Evolutionary conservation across 2,113 vertebrate species (phyloP), one percentile per base, ranked within the genome.

Genomic region (Verasper variegatus): DNA sequence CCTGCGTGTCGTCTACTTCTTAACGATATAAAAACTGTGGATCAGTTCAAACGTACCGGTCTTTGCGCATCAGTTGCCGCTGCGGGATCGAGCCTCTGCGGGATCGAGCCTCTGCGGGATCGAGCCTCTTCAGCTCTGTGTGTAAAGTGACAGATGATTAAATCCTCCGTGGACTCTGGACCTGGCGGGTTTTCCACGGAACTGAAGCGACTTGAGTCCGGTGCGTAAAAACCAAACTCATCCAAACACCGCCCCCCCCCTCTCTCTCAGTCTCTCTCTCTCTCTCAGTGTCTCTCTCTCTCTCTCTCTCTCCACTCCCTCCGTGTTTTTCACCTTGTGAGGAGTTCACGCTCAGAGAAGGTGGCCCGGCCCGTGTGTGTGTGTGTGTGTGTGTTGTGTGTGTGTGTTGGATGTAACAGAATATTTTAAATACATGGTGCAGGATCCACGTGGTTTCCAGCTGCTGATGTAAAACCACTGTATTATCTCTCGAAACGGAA

Each of bases 191-290:
- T 74, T 31, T 89, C 81, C 81, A 79, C 72, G 68, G 81, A 86
- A 86, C 80, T 82, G 80, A 63, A 68, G 77, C 83, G 35, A 60
- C 64, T 31, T 79, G 79, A 14, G 56, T 61, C 70, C 45, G 81
- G 66, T 77, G 87, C 76, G 88, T 88, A 72, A 84, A 83, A 69
- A 3, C 61, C 71, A 26, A 72, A 73, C 1, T 62, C 20, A 54
- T 18, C 5, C 18, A 58, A 57, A 56, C 81, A 0, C 86, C 87
- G 78, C 91, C 85, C 57, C 74, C 49, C 60, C 15, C 17, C 27
- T 6, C 27, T 31, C 31, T 5, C 31, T 31, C 31, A 27, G 26
- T 31, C 6, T 31, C 6, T 31, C 31, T 31, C 31, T 31, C 31
- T 31, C 31, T 31, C 31, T 31, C 31, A n/a, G n/a, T n/a, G n/a